phyloP scores from a whole-genome alignment of 2,888 invertebrate genomes.

The Lithophane leautieri region DNA sequence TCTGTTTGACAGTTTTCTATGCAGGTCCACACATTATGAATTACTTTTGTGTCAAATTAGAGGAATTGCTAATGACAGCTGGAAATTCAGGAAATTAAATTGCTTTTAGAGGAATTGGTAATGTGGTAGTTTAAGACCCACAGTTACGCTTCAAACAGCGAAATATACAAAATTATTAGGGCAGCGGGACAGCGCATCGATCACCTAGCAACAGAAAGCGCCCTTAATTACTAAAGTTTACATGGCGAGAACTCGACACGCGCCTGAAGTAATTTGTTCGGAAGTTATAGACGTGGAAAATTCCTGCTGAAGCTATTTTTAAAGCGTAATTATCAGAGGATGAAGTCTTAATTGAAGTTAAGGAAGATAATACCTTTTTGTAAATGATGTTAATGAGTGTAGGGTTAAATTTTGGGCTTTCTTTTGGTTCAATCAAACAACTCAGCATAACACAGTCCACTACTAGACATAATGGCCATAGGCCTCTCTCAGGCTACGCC shows the following conservation, averaged over 20 bases:
- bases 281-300: slow-evolving; percentile 58
- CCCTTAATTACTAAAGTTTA: slow-evolving; percentile 81
- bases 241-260: slow-evolving; percentile 68
- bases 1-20: too few relatives aligned
- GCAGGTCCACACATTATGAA: too few relatives aligned
- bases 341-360: slow-evolving; percentile 22
- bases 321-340: slow-evolving; percentile 30
- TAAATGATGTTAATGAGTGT: neutral
- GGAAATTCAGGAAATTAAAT: too few relatives aligned
- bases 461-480: too few relatives aligned
- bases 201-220: slow-evolving; percentile 69
- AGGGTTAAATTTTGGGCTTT: neutral
- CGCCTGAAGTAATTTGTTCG: slow-evolving; percentile 75
- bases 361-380: neutral
- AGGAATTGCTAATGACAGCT: too few relatives aligned
- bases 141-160: slow-evolving; percentile 15
- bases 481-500: neutral
- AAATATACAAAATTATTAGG: slow-evolving; percentile 57
- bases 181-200: slow-evolving; percentile 58
- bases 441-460: neutral
- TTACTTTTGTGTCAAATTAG: too few relatives aligned
- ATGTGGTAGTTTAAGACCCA: too few relatives aligned
- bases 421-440: neutral
- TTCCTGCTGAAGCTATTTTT: slow-evolving; percentile 50
- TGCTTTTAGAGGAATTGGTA: too few relatives aligned